Conservation (phyloP, 2,888 invertebrate species). For the Hemicrepidius hirtus region DNA sequence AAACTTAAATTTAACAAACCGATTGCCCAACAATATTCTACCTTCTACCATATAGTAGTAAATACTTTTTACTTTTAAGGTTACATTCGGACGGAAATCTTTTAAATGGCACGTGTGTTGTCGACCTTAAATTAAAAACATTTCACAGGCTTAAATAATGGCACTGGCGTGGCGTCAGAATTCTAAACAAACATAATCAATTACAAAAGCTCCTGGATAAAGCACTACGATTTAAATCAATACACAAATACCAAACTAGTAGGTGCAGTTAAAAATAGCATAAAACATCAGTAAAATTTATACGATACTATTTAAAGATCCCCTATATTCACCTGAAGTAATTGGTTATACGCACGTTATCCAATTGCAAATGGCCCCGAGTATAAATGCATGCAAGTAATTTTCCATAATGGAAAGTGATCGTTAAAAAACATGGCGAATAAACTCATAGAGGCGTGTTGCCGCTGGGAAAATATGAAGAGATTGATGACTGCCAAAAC, state of each 20-base stretch:
- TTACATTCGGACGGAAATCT: no score
- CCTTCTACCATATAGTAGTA: no score
- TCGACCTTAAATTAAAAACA: background rate
- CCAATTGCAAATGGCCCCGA: background rate
- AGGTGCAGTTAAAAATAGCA: slow-evolving; percentile 24
- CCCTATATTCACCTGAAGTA: background rate
- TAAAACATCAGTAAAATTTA: slow-evolving; percentile 14
- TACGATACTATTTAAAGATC: background rate
- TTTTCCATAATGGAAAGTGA: slow-evolving; percentile 9
- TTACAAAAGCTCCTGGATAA: slow-evolving; percentile 19
- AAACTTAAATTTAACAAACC: no score
- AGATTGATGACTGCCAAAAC: slow-evolving; percentile 34
- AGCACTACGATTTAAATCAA: slow-evolving; percentile 9
- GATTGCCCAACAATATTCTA: no score
- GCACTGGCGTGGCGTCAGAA: slow-evolving; percentile 23
- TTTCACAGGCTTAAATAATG: slow-evolving; percentile 6
- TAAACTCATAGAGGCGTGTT: background rate
- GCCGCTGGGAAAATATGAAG: slow-evolving; percentile 3
- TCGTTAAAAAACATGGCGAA: background rate
- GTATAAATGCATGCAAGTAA: background rate
- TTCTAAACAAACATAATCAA: slow-evolving; percentile 15
- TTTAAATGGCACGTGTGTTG: background rate
- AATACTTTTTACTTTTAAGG: no score
- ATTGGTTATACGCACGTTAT: background rate
- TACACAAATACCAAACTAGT: slow-evolving; percentile 18